Evolutionary conservation across 2,797 vertebrate genomes (phyloP).

Genomic region (Neosalanx taihuensis): DNA sequence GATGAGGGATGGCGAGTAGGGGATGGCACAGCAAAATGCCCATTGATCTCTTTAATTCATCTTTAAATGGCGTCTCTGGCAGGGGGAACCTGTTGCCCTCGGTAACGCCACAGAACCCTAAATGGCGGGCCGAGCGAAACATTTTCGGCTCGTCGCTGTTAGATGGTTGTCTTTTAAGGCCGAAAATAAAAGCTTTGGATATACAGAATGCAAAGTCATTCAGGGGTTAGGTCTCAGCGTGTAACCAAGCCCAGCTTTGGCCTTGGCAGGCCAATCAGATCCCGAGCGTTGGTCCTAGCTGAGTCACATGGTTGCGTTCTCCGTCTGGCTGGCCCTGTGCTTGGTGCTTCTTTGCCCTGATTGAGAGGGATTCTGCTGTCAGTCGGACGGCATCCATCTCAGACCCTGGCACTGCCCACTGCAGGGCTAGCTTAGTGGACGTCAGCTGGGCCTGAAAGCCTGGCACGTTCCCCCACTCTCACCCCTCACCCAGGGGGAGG

Average conservation of each 20-base stretch:
- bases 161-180: no score
- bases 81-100: slow-evolving; percentile 15
- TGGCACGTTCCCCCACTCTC: slow-evolving; percentile 46
- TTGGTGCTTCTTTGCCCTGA: slow-evolving; percentile 64
- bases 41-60: slow-evolving; percentile 52
- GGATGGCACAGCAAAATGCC: slow-evolving; percentile 44
- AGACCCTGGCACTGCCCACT: slow-evolving; percentile 54
- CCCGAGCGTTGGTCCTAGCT: slow-evolving; percentile 20
- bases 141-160: not conserved
- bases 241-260: not conserved
- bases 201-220: no score
- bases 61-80: slow-evolving; percentile 39
- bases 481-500: slow-evolving; percentile 25
- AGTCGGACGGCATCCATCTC: slow-evolving; percentile 68
- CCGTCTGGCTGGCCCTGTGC: slow-evolving; percentile 38
- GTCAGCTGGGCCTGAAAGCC: slow-evolving; percentile 18
- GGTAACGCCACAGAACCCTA: not conserved
- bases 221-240: no score
- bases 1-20: slow-evolving; percentile 54
- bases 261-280: not conserved
- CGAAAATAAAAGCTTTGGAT: no score
- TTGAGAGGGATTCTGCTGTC: slow-evolving; percentile 65
- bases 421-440: not conserved
- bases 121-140: not conserved
- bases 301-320: slow-evolving; percentile 18